phyloP scores from a whole-genome alignment of 2,113 vertebrate genomes.

The Atractosteus spatula region DNA sequence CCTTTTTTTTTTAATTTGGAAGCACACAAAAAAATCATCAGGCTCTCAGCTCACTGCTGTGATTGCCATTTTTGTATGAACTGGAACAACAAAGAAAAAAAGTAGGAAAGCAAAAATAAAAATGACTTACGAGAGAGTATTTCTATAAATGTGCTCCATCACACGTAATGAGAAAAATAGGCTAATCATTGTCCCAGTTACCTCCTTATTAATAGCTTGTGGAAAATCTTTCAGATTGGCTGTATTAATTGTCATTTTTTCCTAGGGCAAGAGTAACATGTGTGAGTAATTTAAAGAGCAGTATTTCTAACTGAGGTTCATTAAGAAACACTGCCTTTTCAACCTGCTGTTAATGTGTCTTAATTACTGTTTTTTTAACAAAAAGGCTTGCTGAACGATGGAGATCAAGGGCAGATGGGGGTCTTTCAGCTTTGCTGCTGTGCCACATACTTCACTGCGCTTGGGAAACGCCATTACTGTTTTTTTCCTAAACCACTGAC shows the following conservation, averaged over 20 bases:
- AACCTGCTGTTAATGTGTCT: no score
- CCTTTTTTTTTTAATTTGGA: neutral
- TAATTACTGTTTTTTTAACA: no score
- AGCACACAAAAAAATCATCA: slow-evolving; percentile 1
- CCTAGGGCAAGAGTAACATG: neutral
- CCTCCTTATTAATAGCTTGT: no score
- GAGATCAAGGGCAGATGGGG: no score
- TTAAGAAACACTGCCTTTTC: no score
- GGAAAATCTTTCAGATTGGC: neutral
- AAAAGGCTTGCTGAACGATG: no score
- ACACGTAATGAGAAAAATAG: slow-evolving; percentile 1
- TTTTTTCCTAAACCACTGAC: no score
- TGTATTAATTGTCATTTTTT: slow-evolving; percentile 9
- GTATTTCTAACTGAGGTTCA: no score
- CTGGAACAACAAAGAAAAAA: neutral
- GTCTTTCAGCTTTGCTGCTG: no score
- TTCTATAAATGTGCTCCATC: neutral
- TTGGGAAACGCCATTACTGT: no score
- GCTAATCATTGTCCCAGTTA: neutral
- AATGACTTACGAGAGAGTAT: neutral
- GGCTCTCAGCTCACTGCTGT: slow-evolving; percentile 4
- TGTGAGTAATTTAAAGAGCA: neutral
- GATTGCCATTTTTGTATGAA: slow-evolving; percentile 12
- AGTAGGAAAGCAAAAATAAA: neutral
- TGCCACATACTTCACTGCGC: no score